These are phyloP conservation scores for Labia minor DNA, from an alignment of 2,888 invertebrate species.

Conservation along the genomic window DNA sequence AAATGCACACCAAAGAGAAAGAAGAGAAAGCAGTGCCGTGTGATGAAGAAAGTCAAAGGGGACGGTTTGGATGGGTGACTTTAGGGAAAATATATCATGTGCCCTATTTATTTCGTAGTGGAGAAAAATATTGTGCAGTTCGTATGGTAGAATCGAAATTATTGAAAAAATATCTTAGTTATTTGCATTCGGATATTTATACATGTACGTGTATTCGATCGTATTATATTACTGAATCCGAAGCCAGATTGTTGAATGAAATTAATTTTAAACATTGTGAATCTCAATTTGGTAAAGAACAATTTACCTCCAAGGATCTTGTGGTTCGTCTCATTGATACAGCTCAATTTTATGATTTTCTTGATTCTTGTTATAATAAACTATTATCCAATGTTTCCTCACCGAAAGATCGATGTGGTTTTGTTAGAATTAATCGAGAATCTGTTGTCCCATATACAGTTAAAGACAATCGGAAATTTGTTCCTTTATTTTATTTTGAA, in stretches of 20 bases:
- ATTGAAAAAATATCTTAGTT: slow-evolving; percentile 77
- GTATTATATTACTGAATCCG: slow-evolving; percentile 84
- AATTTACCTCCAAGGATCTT: slow-evolving; percentile 74
- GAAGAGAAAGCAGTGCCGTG: slow-evolving; percentile 27
- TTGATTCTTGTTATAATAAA: slow-evolving; percentile 81
- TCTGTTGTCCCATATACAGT: slow-evolving; percentile 88
- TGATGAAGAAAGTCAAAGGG: slow-evolving; percentile 37
- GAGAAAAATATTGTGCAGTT: slow-evolving; percentile 84
- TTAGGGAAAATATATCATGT: slow-evolving; percentile 71
- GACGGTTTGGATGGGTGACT: slow-evolving; percentile 79
- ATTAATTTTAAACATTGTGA: slow-evolving; percentile 89
- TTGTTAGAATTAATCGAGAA: slow-evolving; percentile 83
- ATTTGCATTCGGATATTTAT: slow-evolving; percentile 79
- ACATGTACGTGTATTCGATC: slow-evolving; percentile 85
- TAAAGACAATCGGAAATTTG: slow-evolving; percentile 71
- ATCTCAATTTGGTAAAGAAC: slow-evolving; percentile 75
- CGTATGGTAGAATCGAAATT: slow-evolving; percentile 87
- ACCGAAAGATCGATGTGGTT: slow-evolving; percentile 68
- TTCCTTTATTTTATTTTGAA: slow-evolving; percentile 82
- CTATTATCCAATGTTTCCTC: slow-evolving; percentile 59
- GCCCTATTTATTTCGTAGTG: slow-evolving; percentile 75
- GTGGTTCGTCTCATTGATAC: slow-evolving; percentile 82
- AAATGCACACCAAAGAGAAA: slow-evolving; percentile 28
- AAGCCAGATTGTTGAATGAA: slow-evolving; percentile 80
- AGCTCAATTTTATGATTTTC: slow-evolving; percentile 77